These are phyloP conservation scores for Palloptera scutellata DNA, from an alignment of 2,888 invertebrate genomes.

Conservation along the genomic window DNA sequence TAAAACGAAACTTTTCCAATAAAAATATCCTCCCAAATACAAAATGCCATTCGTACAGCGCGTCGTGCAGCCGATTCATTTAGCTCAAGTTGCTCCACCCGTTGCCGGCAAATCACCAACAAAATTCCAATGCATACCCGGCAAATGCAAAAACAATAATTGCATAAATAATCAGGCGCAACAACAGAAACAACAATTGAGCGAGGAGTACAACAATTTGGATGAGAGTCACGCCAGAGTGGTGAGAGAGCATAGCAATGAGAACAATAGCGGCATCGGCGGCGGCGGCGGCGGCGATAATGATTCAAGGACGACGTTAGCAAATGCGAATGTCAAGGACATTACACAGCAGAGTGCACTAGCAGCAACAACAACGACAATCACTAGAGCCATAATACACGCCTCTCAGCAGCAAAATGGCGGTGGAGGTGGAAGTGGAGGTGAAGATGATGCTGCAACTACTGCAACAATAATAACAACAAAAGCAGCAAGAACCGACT, in stretches of 20 bases:
- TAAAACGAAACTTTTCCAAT: conserved; percentile 17
- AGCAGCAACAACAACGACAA: conserved; percentile 23
- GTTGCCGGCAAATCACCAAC: conserved; percentile 10
- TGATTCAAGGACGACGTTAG: conserved; percentile 37
- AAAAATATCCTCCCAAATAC: conserved; percentile 19
- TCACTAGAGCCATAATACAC: conserved; percentile 42
- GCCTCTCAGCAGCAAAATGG: conserved; percentile 23
- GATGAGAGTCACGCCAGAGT: background rate
- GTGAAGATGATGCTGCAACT: conserved; percentile 7
- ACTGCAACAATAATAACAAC: conserved; percentile 27
- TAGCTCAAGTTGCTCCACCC: conserved; percentile 68
- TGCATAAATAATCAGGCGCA: conserved; percentile 53
- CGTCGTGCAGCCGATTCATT: conserved; percentile 80
- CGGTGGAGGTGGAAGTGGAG: background rate
- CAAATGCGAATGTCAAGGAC: conserved; percentile 29
- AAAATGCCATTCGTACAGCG: conserved; percentile 89
- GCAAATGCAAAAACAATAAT: conserved; percentile 58
- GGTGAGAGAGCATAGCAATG: conserved; percentile 31
- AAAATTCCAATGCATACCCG: conserved; percentile 52
- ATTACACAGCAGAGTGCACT: conserved; percentile 17
- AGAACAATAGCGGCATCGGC: conserved; percentile 15
- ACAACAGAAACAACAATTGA: conserved; percentile 39
- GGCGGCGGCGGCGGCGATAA: conserved; percentile 11
- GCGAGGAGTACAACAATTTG: conserved; percentile 34
- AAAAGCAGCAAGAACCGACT: conserved; percentile 27